Evolutionary conservation across 2,888 invertebrate genomes (phyloP).

Genomic region (Pseudococcus longispinus): DNA sequence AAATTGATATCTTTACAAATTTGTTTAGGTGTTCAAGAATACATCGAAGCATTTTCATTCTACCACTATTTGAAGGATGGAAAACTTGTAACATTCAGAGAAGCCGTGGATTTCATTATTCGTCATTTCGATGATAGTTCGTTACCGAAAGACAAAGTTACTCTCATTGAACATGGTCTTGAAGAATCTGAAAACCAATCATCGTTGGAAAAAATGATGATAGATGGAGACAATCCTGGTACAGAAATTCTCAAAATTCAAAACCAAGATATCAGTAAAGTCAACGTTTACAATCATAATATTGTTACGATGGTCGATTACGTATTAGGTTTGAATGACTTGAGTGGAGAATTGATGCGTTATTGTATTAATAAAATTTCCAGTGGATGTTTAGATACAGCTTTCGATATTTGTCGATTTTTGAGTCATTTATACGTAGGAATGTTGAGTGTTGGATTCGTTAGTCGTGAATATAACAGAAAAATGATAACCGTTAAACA

Average conservation of each 20-base stretch:
- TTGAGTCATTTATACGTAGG: constrained; percentile 74
- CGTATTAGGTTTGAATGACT: constrained; percentile 78
- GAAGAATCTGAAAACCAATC: not conserved
- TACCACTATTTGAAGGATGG: constrained; percentile 73
- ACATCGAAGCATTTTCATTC: constrained; percentile 83
- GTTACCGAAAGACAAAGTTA: not conserved
- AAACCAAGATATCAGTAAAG: constrained; percentile 62
- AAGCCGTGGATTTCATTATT: constrained; percentile 62
- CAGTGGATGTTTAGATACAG: constrained; percentile 75
- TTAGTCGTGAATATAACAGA: constrained; percentile 71
- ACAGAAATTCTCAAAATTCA: not conserved
- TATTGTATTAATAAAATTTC: constrained; percentile 83
- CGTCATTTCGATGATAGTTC: not conserved
- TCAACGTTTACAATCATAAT: not conserved
- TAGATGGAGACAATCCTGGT: not conserved
- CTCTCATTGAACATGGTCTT: not conserved
- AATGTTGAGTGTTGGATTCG: constrained; percentile 65
- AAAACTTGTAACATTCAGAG: constrained; percentile 69
- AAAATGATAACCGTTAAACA: constrained; percentile 76
- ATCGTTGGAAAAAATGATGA: not conserved
- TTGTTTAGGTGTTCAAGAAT: constrained; percentile 73
- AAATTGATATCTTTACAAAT: not conserved
- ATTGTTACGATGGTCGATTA: constrained; percentile 46
- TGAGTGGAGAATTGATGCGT: constrained; percentile 91
- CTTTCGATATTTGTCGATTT: constrained; percentile 74